These are phyloP conservation scores for Talpa occidentalis DNA, from an alignment of 2,113 vertebrate genomes.

Conservation along the genomic window DNA sequence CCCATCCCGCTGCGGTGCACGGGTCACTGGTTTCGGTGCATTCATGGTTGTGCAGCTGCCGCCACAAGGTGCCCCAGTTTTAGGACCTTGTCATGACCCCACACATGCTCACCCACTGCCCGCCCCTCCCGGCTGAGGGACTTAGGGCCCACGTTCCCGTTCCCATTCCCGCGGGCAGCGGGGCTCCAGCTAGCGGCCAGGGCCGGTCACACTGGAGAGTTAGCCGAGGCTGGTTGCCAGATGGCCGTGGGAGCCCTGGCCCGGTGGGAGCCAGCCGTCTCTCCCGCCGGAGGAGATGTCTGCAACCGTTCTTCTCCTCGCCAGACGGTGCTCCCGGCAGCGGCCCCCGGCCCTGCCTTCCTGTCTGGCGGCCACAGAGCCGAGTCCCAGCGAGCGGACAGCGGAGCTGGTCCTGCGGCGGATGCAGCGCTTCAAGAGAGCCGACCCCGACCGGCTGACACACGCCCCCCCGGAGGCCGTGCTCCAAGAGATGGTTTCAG, in stretches of 20 bases:
- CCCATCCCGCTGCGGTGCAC: not conserved
- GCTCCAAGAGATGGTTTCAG: not conserved
- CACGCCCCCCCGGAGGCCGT: slow-evolving; percentile 39
- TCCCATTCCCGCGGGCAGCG: no score
- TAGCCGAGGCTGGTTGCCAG: not conserved
- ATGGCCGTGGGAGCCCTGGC: not conserved
- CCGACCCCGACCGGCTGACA: slow-evolving; percentile 86
- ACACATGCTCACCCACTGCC: not conserved
- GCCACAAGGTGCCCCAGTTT: not conserved
- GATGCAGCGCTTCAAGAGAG: slow-evolving; percentile 94
- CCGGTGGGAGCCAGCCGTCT: not conserved
- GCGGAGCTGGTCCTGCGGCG: slow-evolving; percentile 90
- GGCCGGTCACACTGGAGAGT: not conserved
- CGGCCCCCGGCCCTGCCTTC: slow-evolving; percentile 32
- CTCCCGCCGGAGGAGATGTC: not conserved
- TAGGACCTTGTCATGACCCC: not conserved
- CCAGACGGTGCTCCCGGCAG: slow-evolving; percentile 41
- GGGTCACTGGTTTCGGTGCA: not conserved
- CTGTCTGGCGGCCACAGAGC: not conserved
- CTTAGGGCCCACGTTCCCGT: no score
- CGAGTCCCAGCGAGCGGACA: slow-evolving; percentile 62
- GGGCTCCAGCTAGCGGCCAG: no score
- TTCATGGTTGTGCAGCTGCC: not conserved
- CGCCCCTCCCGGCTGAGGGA: not conserved
- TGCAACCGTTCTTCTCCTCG: slow-evolving; percentile 64